These are phyloP conservation scores for Micrasema minimum DNA, from an alignment of 1,140 invertebrate species.

Conservation along the genomic window DNA sequence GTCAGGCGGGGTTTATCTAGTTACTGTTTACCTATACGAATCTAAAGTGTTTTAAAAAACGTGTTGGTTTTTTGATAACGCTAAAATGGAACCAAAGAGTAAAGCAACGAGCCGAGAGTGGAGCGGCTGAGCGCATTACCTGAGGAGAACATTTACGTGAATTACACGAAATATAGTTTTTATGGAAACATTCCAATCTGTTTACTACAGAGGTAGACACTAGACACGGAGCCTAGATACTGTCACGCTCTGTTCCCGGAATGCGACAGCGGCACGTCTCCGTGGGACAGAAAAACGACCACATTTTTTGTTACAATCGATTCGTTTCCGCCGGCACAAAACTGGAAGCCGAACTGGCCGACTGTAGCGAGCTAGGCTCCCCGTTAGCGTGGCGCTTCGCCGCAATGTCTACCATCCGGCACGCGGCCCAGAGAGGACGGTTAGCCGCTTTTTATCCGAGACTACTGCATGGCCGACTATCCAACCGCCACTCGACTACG, in stretches of 20 bases:
- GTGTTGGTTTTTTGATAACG: neutral
- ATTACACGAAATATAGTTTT: constrained; percentile 15
- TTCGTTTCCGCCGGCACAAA: constrained; percentile 33
- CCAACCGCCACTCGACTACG: neutral
- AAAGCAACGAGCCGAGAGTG: no score
- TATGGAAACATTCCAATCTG: constrained; percentile 29
- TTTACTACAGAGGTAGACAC: constrained; percentile 6
- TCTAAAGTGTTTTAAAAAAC: neutral
- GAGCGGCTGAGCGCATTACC: neutral
- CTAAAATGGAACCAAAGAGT: neutral
- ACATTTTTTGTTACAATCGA: constrained; percentile 40
- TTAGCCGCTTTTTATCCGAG: constrained; percentile 3
- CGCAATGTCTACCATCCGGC: neutral
- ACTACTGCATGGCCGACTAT: neutral
- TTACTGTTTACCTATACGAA: neutral
- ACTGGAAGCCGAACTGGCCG: constrained; percentile 20
- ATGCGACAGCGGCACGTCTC: constrained; percentile 35
- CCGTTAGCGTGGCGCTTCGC: neutral
- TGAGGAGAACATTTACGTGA: neutral
- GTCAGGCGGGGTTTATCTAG: neutral
- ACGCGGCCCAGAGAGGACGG: neutral
- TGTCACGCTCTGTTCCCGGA: constrained; percentile 13
- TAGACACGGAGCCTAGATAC: neutral
- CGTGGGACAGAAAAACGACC: constrained; percentile 30
- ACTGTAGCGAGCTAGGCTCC: neutral